Percentiles rank a stretch among this genome's conserved stretches.
These are phyloP conservation scores for Actinemys pallida DNA, from an alignment of 2,113 vertebrate species.

Conservation along the genomic window DNA sequence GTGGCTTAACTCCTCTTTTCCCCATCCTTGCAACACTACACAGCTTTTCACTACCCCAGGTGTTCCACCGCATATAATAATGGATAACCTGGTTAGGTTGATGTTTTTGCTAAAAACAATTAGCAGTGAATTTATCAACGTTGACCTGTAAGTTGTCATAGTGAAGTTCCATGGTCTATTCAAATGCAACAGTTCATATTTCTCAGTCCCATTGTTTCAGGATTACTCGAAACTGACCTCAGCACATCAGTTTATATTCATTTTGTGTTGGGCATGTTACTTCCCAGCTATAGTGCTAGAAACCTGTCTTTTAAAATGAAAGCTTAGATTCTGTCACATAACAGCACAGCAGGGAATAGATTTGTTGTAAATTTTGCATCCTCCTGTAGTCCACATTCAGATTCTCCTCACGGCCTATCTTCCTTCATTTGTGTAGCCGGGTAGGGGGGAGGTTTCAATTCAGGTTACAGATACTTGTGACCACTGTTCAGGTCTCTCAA, in stretches of 20 bases:
- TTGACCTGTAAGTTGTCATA: background rate
- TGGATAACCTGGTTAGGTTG: background rate
- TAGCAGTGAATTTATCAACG: accelerated
- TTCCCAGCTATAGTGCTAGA: accelerated
- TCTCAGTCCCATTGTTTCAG: background rate
- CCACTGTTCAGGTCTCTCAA: background rate
- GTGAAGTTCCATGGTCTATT: accelerated
- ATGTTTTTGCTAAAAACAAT: background rate
- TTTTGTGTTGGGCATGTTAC: no score
- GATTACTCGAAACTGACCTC: accelerated
- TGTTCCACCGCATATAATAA: background rate
- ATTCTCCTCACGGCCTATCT: accelerated
- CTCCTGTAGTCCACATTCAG: background rate
- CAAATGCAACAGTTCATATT: background rate
- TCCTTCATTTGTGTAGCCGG: accelerated
- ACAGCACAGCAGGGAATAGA: background rate
- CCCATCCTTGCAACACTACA: background rate
- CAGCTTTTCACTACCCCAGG: background rate
- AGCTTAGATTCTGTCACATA: accelerated
- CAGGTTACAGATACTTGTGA: background rate
- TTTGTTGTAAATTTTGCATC: background rate
- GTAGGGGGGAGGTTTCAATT: background rate
- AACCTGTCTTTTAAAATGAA: background rate
- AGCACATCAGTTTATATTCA: background rate
- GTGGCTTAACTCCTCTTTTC: background rate